These are phyloP conservation scores for Phylloscopus trochilus DNA, from an alignment of 2,113 vertebrate genomes.

Conservation along the genomic window DNA sequence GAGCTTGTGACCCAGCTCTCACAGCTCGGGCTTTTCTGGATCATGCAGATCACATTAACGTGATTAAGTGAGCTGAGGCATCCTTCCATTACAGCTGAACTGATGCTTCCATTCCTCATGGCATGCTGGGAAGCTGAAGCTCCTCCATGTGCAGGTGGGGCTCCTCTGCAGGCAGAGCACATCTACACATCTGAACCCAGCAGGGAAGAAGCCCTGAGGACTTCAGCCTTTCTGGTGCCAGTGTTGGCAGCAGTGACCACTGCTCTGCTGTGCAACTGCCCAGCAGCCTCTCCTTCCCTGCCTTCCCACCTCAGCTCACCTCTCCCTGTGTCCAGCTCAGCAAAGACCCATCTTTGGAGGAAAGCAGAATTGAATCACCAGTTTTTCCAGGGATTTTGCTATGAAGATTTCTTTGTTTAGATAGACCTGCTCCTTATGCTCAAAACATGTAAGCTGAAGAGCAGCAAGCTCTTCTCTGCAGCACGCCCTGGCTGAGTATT, in stretches of 20 bases:
- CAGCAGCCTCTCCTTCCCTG: neutral
- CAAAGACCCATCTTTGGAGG: neutral
- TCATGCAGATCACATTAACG: neutral
- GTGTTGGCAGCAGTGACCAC: accelerated
- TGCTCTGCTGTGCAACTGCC: neutral
- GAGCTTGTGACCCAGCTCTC: neutral
- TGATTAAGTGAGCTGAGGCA: neutral
- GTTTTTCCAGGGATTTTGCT: neutral
- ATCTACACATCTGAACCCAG: neutral
- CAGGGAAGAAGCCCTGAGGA: neutral
- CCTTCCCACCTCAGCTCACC: neutral
- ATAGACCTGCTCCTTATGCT: neutral
- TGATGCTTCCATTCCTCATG: neutral
- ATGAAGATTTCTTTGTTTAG: neutral
- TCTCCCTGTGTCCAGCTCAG: neutral
- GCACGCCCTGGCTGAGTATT: neutral
- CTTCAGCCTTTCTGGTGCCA: neutral
- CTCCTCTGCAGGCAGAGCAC: neutral
- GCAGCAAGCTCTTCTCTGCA: neutral
- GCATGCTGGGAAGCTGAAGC: neutral
- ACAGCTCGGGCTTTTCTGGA: neutral
- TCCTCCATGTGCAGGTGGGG: neutral
- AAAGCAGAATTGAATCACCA: neutral
- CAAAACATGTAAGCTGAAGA: neutral
- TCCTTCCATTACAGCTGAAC: neutral